Evolutionary conservation across 2,113 vertebrate genomes (phyloP).

Genomic region (Caloenas nicobarica): DNA sequence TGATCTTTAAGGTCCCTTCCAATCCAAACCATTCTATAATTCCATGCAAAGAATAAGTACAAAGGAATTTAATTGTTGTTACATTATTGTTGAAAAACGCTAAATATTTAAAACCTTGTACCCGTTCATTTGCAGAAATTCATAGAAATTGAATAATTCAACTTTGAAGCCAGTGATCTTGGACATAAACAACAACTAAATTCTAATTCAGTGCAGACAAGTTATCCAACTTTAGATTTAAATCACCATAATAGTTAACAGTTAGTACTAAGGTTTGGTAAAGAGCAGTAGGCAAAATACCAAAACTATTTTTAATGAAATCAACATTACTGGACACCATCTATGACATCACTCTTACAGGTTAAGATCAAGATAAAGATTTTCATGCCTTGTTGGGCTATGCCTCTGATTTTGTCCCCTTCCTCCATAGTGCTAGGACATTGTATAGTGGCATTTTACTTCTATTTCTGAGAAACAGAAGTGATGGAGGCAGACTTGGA

Average conservation of each 20-base stretch:
- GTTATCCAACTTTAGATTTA: background rate
- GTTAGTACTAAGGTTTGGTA: background rate
- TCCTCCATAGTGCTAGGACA: background rate
- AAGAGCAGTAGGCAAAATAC: background rate
- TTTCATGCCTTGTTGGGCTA: background rate
- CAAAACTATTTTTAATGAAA: background rate
- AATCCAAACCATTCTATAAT: background rate
- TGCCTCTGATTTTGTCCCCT: background rate
- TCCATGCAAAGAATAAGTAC: background rate
- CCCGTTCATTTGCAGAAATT: background rate
- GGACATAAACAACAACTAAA: background rate
- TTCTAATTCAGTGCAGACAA: background rate
- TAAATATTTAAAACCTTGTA: background rate
- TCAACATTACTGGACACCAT: background rate
- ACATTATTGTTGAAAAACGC: background rate
- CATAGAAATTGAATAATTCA: background rate
- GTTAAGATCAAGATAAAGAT: background rate
- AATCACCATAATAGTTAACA: background rate
- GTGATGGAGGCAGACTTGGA: background rate
- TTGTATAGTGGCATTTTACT: background rate
- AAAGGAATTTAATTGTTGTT: background rate
- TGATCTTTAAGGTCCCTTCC: background rate
- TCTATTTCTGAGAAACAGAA: background rate
- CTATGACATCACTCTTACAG: background rate
- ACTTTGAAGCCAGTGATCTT: background rate